Evolutionary conservation across 2,888 invertebrate genomes (phyloP), one percentile per base, ranked within the genome.

Genomic region (Drosophila eohydei): DNA sequence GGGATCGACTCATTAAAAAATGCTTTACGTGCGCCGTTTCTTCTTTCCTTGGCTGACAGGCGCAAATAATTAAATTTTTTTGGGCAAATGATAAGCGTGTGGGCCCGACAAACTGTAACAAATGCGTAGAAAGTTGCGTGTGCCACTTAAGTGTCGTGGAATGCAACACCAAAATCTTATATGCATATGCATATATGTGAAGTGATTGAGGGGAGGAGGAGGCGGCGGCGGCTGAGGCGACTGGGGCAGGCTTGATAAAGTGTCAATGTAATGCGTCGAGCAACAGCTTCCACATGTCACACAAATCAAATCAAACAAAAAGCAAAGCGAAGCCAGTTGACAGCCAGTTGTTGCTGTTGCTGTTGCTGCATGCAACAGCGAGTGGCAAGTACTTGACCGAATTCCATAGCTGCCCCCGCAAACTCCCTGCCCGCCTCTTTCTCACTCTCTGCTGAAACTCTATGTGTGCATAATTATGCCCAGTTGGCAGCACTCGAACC

Each of bases 271-370:
- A 77, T 84, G 78, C 69, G 82, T 62, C 73, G 71, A 38, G 66
- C 71, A 80, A 88, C 91, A 88, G 89, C 89, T 83, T 80, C 83
- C 82, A 90, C 84, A 86, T 86, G 89, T 84, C 84, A 83, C 86
- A 81, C 86, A 82, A 80, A 76, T 77, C 82, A 81, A 78, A 81
- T 70, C 83, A 73, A 79, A 88, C 68, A 70, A 81, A 50, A 83
- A 69, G 43, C 51, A 43, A 68, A 69, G 58, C 52, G 64, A 48
- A 62, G 62, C 48, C 64, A 67, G 66, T 55, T 73, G 71, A 59
- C 65, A 72, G 79, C 57, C 66, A 51, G 78, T 70, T 67, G 74
- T 58, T 69, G 74, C 52, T 72, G 64, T 50, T 69, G 73, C 61
- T 64, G 73, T 52, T 68, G 65, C 52, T 67, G 67, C 74, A 40